A percentile compares a stretch with the other conserved stretches of the same genome.
Conservation (phyloP, 2,113 vertebrate species). For the western clawed frog (Xenopus tropicalis) region DNA sequence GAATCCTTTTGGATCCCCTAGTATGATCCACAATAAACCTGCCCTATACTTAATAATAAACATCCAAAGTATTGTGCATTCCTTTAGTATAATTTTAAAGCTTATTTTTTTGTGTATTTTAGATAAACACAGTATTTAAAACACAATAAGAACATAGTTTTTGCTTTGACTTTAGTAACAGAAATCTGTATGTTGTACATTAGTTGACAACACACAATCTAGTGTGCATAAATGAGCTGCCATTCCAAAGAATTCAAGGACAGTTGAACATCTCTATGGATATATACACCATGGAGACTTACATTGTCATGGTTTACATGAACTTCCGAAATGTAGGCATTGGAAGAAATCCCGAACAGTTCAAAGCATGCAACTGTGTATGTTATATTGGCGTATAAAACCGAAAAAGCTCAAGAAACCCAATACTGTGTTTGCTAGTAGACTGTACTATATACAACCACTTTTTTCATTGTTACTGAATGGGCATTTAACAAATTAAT, state of each 20-base stretch:
- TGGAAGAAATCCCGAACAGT: not conserved
- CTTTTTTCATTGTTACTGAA: slow-evolving; percentile 14
- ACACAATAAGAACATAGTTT: no score
- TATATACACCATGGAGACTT: not conserved
- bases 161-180: no score
- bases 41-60: no score
- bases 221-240: slow-evolving; percentile 6
- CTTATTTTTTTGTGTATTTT: no score
- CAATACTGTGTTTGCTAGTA: slow-evolving; percentile 27
- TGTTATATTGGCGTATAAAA: slow-evolving; percentile 1
- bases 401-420: slow-evolving; percentile 17
- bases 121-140: no score
- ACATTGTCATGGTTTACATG: not conserved
- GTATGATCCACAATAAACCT: no score
- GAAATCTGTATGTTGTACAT: not conserved
- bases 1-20: no score
- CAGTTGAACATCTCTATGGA: not conserved
- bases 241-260: slow-evolving; percentile 27
- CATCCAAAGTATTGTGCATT: no score
- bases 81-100: no score
- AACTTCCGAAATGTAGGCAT: not conserved
- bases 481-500: slow-evolving; percentile 23
- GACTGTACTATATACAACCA: slow-evolving; percentile 4
- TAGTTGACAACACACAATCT: not conserved
- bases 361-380: not conserved